phyloP scores from a whole-genome alignment of 2,113 vertebrate species.

The Hystrix cristata region DNA sequence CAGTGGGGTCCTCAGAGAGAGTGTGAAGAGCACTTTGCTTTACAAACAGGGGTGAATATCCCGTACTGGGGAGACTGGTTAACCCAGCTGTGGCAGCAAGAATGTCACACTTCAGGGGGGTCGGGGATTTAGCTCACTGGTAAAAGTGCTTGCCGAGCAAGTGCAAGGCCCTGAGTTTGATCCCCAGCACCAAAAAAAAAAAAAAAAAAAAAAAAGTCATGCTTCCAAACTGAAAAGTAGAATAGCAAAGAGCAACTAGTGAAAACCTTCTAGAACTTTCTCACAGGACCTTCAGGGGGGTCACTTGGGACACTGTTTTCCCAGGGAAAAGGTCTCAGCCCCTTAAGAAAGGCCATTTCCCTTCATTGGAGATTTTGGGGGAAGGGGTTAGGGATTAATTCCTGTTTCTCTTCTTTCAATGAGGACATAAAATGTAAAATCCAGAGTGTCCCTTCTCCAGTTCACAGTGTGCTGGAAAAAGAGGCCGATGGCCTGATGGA shows the following conservation, averaged over 20 bases:
- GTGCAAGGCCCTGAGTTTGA: too few species aligned
- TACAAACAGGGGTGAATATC: neutral
- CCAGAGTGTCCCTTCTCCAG: neutral
- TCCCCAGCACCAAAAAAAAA: too few species aligned
- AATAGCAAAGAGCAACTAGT: neutral
- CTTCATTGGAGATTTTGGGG: neutral
- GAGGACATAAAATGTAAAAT: neutral
- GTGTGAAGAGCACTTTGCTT: neutral
- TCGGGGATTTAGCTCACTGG: too few species aligned
- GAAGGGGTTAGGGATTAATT: neutral
- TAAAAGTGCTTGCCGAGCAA: too few species aligned
- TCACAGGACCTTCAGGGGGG: neutral
- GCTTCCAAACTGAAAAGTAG: neutral
- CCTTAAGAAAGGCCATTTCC: neutral
- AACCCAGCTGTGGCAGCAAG: neutral
- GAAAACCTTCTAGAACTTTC: neutral
- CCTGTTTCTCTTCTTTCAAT: neutral
- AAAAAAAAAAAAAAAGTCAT: neutral
- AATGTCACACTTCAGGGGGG: neutral
- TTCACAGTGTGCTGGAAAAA: neutral
- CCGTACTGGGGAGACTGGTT: neutral
- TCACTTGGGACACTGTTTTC: neutral
- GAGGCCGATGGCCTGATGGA: rapidly evolving
- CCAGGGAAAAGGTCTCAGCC: neutral
- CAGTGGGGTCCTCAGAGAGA: neutral